These are phyloP conservation scores for Sapajus apella DNA, from an alignment of 2,113 vertebrate genomes.

Conservation along the genomic window DNA sequence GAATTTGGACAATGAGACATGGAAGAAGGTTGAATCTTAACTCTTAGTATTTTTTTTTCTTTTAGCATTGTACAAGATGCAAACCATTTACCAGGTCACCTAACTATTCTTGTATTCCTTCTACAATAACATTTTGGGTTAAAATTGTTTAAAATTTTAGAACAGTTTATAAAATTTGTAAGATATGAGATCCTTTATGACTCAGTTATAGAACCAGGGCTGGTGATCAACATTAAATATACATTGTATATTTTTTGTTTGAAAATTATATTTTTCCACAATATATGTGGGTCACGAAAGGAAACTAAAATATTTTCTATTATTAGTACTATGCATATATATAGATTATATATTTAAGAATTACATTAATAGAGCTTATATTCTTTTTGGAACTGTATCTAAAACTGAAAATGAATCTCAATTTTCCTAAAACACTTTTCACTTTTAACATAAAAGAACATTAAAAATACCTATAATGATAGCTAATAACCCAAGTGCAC, in stretches of 20 bases:
- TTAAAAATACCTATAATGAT: background rate
- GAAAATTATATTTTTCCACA: background rate
- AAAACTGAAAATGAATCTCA: background rate
- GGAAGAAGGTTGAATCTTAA: background rate
- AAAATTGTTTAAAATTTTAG: background rate
- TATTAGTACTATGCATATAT: background rate
- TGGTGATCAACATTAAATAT: background rate
- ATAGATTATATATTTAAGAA: background rate
- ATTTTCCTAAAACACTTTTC: background rate
- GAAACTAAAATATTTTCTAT: background rate
- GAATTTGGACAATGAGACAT: background rate
- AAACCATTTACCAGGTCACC: background rate
- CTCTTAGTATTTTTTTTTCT: background rate
- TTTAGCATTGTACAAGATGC: background rate
- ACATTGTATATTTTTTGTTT: background rate
- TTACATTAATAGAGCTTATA: background rate
- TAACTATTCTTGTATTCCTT: background rate
- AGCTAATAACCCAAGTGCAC: background rate
- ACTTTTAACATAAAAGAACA: slow-evolving; percentile 10
- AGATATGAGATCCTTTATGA: background rate
- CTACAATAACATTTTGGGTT: background rate
- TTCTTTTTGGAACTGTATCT: background rate
- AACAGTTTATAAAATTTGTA: background rate
- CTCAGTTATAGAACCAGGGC: background rate
- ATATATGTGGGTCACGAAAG: background rate